Conservation (phyloP, 2,797 vertebrate genomes). For the Pipistrellus pipistrellus region DNA sequence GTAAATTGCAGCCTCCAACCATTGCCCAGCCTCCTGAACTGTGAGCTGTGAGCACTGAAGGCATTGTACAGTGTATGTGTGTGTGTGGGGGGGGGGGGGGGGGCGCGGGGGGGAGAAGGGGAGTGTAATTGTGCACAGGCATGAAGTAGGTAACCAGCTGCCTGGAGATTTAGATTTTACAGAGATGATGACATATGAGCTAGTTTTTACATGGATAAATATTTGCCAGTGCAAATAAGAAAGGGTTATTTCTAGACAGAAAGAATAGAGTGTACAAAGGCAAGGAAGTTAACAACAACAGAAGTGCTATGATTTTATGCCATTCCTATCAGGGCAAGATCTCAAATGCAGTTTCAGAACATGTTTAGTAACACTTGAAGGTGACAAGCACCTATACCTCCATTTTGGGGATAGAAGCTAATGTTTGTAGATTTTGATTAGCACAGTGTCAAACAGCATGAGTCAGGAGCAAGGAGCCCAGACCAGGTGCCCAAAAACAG, state of each 20-base stretch:
- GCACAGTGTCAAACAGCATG: constrained; percentile 51
- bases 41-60: neutral
- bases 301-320: neutral
- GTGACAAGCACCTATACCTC: constrained; percentile 13
- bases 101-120: too few relatives aligned
- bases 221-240: constrained; percentile 65
- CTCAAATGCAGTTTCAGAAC: constrained; percentile 62
- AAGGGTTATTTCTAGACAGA: constrained; percentile 24
- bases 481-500: constrained; percentile 38
- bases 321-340: neutral
- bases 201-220: constrained; percentile 50
- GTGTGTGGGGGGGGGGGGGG: too few relatives aligned
- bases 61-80: neutral
- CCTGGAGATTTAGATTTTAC: constrained; percentile 53
- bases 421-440: constrained; percentile 62
- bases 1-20: neutral
- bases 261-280: constrained; percentile 53
- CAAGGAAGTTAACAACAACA: neutral
- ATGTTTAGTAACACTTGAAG: constrained; percentile 31
- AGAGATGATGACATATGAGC: constrained; percentile 24
- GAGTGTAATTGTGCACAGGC: neutral
- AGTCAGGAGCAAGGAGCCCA: constrained; percentile 62
- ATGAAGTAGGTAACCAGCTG: neutral
- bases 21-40: neutral
- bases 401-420: constrained; percentile 50